Conservation (phyloP, 2,797 vertebrate genomes). For the Brachymystax lenok region DNA sequence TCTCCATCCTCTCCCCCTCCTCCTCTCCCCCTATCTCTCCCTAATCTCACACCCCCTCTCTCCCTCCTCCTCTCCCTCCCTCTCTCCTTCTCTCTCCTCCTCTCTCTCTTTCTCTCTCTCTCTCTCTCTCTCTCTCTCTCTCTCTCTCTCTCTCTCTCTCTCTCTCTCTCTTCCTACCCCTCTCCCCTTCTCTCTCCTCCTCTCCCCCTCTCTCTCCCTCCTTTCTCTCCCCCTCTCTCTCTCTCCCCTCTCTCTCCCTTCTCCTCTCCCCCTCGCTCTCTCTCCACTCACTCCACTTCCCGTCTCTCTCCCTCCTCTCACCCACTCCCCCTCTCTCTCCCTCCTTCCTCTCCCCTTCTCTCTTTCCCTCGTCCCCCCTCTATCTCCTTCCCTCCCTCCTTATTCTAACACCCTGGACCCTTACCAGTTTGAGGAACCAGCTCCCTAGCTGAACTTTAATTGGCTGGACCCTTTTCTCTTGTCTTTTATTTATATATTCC, state of each 20-base stretch:
- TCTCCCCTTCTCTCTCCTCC: background rate
- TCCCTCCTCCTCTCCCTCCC: background rate
- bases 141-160: no score
- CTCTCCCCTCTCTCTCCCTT: background rate
- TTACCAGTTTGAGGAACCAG: conserved; percentile 19
- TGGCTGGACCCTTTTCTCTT: conserved; percentile 27
- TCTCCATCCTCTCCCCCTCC: background rate
- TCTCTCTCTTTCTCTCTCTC: no score
- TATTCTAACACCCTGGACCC: conserved; percentile 1
- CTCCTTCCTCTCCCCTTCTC: no score
- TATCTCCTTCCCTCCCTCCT: background rate
- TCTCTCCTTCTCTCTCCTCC: background rate
- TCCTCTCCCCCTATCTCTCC: background rate
- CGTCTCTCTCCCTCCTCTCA: no score
- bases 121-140: no score
- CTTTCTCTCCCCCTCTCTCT: background rate
- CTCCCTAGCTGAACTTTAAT: conserved; percentile 35
- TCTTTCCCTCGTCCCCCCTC: no score
- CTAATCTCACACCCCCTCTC: no score
- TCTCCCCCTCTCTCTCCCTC: background rate
- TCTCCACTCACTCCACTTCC: no score
- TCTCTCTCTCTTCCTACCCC: background rate
- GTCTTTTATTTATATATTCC: conserved; percentile 9
- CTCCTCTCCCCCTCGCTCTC: no score
- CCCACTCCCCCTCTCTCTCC: no score